These are phyloP conservation scores for Saxicola maurus DNA, from an alignment of 2,797 vertebrate species.

Conservation along the genomic window DNA sequence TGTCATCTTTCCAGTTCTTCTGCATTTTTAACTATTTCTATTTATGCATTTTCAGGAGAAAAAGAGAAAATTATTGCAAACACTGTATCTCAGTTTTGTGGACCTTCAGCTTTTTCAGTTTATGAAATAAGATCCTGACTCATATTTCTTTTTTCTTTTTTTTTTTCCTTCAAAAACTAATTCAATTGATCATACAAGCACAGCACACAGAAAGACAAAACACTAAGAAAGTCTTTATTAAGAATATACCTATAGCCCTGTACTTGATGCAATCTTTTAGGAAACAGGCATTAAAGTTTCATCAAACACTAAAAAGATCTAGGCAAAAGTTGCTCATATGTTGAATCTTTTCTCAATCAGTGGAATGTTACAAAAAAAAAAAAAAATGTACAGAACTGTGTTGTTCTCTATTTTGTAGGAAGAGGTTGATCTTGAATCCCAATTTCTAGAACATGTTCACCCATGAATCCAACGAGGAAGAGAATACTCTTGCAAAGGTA, in stretches of 20 bases:
- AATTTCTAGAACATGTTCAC: background rate
- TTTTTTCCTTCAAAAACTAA: background rate
- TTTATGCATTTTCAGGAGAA: background rate
- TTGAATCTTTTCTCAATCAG: background rate
- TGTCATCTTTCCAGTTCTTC: background rate
- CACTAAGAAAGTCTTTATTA: background rate
- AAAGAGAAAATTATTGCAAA: background rate
- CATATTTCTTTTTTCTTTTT: background rate
- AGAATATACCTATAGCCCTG: background rate
- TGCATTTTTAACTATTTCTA: background rate
- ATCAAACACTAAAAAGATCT: background rate
- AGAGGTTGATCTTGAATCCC: background rate
- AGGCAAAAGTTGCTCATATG: background rate
- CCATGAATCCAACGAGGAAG: background rate
- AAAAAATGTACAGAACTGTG: background rate
- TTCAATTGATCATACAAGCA: background rate
- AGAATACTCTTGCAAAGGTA: background rate
- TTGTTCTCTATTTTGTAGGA: background rate
- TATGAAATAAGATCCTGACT: background rate
- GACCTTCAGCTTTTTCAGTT: background rate
- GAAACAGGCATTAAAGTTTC: background rate
- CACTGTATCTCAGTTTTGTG: background rate
- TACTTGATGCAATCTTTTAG: background rate
- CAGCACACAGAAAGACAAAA: background rate
- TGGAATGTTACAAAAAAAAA: background rate